phyloP scores from a whole-genome alignment of 2,113 vertebrate genomes.

The Aythya baeri region DNA sequence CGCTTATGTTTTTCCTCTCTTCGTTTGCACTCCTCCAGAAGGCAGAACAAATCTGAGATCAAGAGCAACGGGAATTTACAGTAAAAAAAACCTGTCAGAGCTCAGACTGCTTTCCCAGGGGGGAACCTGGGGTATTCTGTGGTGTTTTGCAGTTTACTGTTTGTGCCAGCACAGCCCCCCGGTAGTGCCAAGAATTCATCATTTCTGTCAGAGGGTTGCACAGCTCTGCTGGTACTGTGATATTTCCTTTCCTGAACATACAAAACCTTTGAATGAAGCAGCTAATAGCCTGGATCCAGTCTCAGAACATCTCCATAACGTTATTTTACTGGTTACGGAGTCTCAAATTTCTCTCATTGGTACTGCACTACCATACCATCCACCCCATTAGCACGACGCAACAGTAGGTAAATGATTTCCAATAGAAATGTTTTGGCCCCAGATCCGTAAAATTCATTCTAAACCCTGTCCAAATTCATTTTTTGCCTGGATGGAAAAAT shows the following conservation, averaged over 20 bases:
- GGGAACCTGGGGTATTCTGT: background rate
- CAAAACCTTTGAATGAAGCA: background rate
- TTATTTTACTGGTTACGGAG: background rate
- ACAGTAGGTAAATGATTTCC: accelerated
- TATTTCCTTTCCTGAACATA: background rate
- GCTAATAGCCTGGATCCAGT: background rate
- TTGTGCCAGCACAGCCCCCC: background rate
- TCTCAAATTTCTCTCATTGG: background rate
- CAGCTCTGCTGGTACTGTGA: background rate
- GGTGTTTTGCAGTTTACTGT: background rate
- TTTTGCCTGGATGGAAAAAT: background rate
- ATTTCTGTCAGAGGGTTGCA: background rate
- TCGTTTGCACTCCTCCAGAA: background rate
- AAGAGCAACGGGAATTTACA: background rate
- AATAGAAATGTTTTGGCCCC: background rate
- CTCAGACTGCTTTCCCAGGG: too few species aligned
- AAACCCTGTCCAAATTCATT: background rate
- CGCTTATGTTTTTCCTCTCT: background rate
- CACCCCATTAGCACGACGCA: background rate
- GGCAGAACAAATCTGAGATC: background rate
- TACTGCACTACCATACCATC: accelerated
- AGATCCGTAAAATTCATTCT: background rate
- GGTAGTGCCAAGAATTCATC: background rate
- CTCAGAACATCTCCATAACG: too few species aligned
- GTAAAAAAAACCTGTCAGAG: background rate